Evolutionary conservation across 2,113 vertebrate genomes (phyloP).

Genomic region (Onychostoma macrolepis): DNA sequence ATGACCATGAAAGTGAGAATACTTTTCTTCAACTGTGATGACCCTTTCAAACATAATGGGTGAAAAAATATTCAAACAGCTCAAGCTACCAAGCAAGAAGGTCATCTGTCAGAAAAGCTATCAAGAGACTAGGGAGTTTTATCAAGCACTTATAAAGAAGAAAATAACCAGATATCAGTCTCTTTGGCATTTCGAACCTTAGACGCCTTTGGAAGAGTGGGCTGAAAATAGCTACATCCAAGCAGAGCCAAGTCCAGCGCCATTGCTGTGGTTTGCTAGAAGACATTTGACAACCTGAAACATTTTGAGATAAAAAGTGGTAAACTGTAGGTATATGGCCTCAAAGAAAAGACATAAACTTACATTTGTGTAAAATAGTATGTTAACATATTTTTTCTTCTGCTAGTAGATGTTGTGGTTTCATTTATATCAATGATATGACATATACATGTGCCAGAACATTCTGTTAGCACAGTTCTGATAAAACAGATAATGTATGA

Average conservation of each 20-base stretch:
- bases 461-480: background rate
- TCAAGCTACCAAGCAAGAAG: background rate
- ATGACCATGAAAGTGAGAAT: background rate
- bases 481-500: background rate
- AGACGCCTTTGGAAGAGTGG: background rate
- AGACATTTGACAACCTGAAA: background rate
- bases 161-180: background rate
- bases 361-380: background rate
- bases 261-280: background rate
- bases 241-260: background rate
- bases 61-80: background rate
- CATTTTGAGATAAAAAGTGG: background rate
- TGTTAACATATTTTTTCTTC: background rate
- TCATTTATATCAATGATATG: background rate
- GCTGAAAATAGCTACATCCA: background rate
- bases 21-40: background rate
- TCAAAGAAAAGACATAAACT: background rate
- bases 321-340: background rate
- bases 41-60: background rate
- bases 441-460: background rate
- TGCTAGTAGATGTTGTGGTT: background rate
- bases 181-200: background rate
- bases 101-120: background rate
- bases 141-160: background rate
- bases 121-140: background rate